A percentile compares a stretch with the other conserved stretches of the same genome.
Conservation (phyloP, 2,797 vertebrate species). For the Cryptoblepharus egeriae region DNA sequence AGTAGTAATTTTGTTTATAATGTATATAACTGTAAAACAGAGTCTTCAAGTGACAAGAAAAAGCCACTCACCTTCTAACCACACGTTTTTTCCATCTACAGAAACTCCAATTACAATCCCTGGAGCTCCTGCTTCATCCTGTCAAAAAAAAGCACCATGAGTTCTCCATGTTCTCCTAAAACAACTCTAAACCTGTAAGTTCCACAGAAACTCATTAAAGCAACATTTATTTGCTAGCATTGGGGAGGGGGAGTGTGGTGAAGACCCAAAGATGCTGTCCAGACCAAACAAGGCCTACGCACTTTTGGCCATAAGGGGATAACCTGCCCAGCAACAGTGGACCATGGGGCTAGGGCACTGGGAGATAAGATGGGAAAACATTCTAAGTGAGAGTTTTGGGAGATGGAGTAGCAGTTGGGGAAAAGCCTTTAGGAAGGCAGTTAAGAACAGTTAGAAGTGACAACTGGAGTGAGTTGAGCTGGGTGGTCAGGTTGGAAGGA, state of each 20-base stretch:
- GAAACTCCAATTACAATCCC: slow-evolving; percentile 93
- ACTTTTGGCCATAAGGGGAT: too few species aligned
- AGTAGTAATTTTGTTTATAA: not conserved
- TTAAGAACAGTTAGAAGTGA: too few species aligned
- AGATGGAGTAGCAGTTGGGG: too few species aligned
- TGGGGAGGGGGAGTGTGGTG: not conserved
- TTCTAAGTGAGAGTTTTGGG: too few species aligned
- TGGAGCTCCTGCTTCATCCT: slow-evolving; percentile 93
- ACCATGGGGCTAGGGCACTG: too few species aligned
- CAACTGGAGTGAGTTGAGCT: too few species aligned
- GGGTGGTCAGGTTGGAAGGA: too few species aligned
- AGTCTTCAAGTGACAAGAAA: not conserved
- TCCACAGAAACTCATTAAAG: not conserved
- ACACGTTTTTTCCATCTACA: slow-evolving; percentile 90
- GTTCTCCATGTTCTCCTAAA: not conserved
- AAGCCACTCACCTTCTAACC: slow-evolving; percentile 89
- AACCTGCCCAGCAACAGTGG: too few species aligned
- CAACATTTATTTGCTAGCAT: not conserved
- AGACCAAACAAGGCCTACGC: too few species aligned
- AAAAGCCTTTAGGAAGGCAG: too few species aligned
- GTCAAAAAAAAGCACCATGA: slow-evolving; percentile 19
- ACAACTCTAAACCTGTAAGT: not conserved
- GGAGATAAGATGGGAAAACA: too few species aligned
- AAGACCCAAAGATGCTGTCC: too few species aligned
- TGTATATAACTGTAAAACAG: not conserved